A percentile compares a stretch with the other conserved stretches of the same genome.
phyloP scores from a whole-genome alignment of 1,140 invertebrate species.

The Macrobrachium nipponense region DNA sequence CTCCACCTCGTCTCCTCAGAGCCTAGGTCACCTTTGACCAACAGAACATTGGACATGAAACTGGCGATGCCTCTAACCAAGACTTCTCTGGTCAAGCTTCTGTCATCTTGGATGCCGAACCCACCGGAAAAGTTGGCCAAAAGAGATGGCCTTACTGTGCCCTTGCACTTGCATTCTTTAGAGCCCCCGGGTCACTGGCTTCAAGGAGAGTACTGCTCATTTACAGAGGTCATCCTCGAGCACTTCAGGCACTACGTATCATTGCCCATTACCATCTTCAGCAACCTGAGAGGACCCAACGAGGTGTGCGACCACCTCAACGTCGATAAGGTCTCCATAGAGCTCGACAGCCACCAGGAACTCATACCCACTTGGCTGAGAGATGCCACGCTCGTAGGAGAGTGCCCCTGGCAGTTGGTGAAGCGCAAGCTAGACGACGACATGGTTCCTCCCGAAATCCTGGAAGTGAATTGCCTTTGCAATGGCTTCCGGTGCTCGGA shows the following conservation, averaged over 20 bases:
- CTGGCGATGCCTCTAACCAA: no score
- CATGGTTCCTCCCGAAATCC: conserved; percentile 33
- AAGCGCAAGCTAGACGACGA: conserved; percentile 15
- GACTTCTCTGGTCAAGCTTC: no score
- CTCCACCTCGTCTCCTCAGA: no score
- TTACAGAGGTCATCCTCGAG: neutral
- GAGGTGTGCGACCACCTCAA: conserved; percentile 25
- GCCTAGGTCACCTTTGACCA: no score
- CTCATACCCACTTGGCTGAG: conserved; percentile 18
- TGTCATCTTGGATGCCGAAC: no score
- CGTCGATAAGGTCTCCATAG: neutral
- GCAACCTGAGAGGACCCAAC: neutral
- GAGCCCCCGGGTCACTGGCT: conserved; percentile 18
- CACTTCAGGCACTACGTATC: conserved; percentile 37
- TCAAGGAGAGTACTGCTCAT: conserved; percentile 28
- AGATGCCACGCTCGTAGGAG: conserved; percentile 6
- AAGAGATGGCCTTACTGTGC: no score
- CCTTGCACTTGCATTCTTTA: no score
- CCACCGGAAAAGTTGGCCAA: no score
- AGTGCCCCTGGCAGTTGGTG: conserved; percentile 49
- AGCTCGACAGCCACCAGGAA: neutral
- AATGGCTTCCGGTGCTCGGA: conserved; percentile 29
- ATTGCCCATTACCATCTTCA: conserved; percentile 18
- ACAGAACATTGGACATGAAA: no score
- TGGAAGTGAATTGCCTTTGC: conserved; percentile 50